A percentile compares a stretch with the other conserved stretches of the same genome.
Conservation (phyloP, 2,797 vertebrate species). For the Phrynocephalus guinanensis region DNA sequence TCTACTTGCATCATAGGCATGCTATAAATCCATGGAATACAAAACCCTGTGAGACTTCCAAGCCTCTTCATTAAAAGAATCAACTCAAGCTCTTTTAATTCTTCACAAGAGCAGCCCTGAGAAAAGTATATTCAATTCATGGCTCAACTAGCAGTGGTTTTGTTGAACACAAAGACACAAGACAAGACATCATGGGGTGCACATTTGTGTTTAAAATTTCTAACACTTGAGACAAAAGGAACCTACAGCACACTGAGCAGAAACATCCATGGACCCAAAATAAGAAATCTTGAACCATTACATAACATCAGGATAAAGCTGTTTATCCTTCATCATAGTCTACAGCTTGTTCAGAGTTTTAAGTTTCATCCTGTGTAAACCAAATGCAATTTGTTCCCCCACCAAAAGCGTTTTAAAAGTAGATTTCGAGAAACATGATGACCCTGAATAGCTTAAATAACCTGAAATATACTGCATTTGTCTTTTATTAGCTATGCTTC, state of each 20-base stretch:
- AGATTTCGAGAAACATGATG: conserved; percentile 49
- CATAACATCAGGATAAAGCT: conserved; percentile 64
- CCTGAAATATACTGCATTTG: conserved; percentile 58
- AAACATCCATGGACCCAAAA: conserved; percentile 56
- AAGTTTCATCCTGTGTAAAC: conserved; percentile 17
- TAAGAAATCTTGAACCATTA: conserved; percentile 56
- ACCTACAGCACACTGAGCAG: conserved; percentile 74
- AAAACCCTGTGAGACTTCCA: conserved; percentile 74
- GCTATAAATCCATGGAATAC: conserved; percentile 59
- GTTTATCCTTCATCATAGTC: conserved; percentile 66
- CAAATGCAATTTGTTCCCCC: conserved; percentile 26
- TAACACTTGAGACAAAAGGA: conserved; percentile 73
- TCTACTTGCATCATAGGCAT: conserved; percentile 53
- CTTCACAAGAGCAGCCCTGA: conserved; percentile 79
- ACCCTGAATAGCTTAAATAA: conserved; percentile 42
- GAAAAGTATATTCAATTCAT: conserved; percentile 76
- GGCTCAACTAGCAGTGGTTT: conserved; percentile 78
- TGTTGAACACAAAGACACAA: conserved; percentile 64
- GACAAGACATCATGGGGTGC: conserved; percentile 69
- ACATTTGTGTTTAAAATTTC: conserved; percentile 72
- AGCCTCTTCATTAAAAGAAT: conserved; percentile 74
- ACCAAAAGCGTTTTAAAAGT: conserved; percentile 64
- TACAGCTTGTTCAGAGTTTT: conserved; percentile 51
- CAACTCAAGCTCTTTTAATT: conserved; percentile 73
- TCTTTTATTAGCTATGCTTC: conserved; percentile 45